Evolutionary conservation across 2,113 vertebrate genomes (phyloP), one percentile per base, ranked within the genome.

Genomic region (Phoxinus phoxinus): DNA sequence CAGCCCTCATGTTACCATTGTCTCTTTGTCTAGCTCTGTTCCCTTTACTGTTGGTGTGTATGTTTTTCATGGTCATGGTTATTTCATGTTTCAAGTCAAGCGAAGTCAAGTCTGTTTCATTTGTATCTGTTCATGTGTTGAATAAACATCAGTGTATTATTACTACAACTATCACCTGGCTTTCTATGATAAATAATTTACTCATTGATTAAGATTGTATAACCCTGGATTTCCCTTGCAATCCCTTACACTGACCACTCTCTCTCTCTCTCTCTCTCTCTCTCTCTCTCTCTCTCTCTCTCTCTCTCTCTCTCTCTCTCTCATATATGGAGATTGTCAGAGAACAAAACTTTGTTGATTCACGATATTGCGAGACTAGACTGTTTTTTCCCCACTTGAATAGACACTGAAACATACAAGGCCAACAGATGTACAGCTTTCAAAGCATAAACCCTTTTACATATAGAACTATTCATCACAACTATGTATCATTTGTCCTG

Each of bases 181-280:
- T 53, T 53, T 17, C 53, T 77, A 58, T 56, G 27, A 59, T 41
- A 37, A 41, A 78, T 59, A 8, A 78, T 78, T 78, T n/a, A 59
- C 11, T 37, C 53, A 58, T 37, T 78, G 51, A 59, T 78, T 58
- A 77, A 77, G 48, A 19, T 21, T 32, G 48, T 12, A 23, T 56
- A 13, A 44, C 32, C 41, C 25, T 41, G 35, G 79, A 23, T 81
- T 48, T 15, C 58, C 37, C 58, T 84, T 27, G n/a, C 9, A n/a
- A 6, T n/a, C 2, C 44, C 41, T 19, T 65, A 37, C 51, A 30
- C 74, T 56, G 41, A 35, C 61, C 23, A 51, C n/a, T 71, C 23
- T 53, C 13, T 51, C 15, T 19, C 5, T 59, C 48, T 44, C 21
- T 59, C 19, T 58, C 37, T 74, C 32, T 51, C 48, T 51, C 15